Base-by-base conservation (phyloP, 2,888 invertebrate species). In the Sclerodermus sp. region DNA sequence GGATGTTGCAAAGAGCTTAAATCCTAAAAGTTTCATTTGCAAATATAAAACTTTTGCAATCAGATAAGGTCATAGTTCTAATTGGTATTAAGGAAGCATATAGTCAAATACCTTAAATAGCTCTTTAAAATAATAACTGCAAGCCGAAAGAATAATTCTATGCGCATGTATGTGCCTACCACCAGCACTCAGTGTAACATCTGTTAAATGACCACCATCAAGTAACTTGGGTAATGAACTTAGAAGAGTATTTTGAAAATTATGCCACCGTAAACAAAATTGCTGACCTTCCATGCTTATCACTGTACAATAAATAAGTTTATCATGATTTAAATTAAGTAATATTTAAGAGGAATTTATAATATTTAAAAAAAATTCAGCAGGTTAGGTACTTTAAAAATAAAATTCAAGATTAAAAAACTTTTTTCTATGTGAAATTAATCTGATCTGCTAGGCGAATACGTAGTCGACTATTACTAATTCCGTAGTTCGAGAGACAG, bases 71-170 rank as follows among this genome's bases (percentile, higher is more conserved):
- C n/a, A 38, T 42, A 29, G 23, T 15, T 18, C 40, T 31, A 16
- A 36, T 15, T 30, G 45, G 34, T 14, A 45, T 37, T 15, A 37
- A 41, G 17, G 39, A 45, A 34, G 44, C 49, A 47, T 34, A 23
- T 23, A 23, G 23, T 23, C n/a, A 23, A 53, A 53, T 78, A 89
- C 90, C 86, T 89, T 89, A 81, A 93, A 93, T 56, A 93, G 81
- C 70, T 92, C 91, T 67, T 91, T 87, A 78, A 94, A 94, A 80
- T 94, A 94, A 62, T 89, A 88, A 79, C 93, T 93, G 80, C 94
- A 93, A 57, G 93, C 91, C 18, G 93, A 93, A 49, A 94, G 81
- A 44, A 94, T 90, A 45, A 94, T 85, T 68, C 87, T 85, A 79
- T 94, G 94, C 1, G 93, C 94, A 67, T 87, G 87, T 60, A 94